Percentiles rank a stretch among this genome's conserved stretches.
Conservation (phyloP, 2,888 invertebrate species). For the Yponomeuta malinellus region DNA sequence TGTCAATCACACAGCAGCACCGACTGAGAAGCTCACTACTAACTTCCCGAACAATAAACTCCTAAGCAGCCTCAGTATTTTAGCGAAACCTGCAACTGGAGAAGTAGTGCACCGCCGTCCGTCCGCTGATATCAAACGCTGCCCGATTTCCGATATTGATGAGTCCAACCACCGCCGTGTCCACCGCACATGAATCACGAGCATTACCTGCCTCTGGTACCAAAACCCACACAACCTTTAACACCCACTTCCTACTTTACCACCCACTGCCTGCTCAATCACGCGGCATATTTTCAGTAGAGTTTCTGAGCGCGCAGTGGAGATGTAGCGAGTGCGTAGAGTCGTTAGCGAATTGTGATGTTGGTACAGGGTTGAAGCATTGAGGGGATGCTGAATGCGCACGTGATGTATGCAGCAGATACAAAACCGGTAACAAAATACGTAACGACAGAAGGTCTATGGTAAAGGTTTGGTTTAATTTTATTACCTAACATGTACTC, state of each 20-base stretch:
- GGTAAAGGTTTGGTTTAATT: neutral
- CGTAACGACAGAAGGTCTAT: neutral
- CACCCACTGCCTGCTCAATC: neutral
- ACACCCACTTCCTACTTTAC: neutral
- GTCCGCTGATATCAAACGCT: constrained; percentile 41
- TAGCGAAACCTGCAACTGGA: neutral
- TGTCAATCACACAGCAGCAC: too few species aligned
- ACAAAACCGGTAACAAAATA: neutral
- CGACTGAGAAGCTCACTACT: too few species aligned
- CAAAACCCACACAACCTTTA: constrained; percentile 12
- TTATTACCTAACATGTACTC: too few species aligned
- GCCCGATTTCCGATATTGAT: constrained; percentile 55
- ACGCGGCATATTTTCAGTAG: neutral
- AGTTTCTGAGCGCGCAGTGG: neutral
- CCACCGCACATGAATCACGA: constrained; percentile 50
- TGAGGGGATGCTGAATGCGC: constrained; percentile 35
- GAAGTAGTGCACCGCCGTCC: constrained; percentile 16
- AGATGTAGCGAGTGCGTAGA: neutral
- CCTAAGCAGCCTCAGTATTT: neutral
- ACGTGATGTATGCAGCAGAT: constrained; percentile 32
- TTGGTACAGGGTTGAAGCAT: constrained; percentile 19
- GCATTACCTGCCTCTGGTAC: constrained; percentile 44
- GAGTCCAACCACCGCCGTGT: constrained; percentile 39
- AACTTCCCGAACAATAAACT: too few species aligned
- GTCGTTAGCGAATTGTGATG: neutral